Evolutionary conservation across 2,113 vertebrate genomes (phyloP).

Genomic region (Gracilinanus agilis): DNA sequence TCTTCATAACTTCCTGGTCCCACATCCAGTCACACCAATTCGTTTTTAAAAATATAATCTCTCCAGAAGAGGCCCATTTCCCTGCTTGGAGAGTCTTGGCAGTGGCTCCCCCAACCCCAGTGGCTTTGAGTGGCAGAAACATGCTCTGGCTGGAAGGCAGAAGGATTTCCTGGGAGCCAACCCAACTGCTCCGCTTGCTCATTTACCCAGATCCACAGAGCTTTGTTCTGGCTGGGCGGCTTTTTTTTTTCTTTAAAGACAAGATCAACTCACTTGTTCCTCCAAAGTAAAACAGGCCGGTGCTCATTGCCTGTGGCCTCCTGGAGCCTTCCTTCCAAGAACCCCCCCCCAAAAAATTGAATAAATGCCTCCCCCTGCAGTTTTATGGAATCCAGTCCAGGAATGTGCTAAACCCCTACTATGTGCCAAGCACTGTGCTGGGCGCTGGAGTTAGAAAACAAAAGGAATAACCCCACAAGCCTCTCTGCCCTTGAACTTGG

Average conservation of each 20-base stretch:
- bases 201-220: not conserved
- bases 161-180: slow-evolving; percentile 24
- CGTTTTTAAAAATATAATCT: slow-evolving; percentile 33
- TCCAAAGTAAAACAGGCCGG: not conserved
- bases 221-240: not conserved
- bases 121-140: slow-evolving; percentile 71
- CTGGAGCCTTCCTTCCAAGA: not conserved
- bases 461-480: not conserved
- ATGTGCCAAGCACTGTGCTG: not conserved
- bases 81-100: slow-evolving; percentile 55
- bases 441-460: not conserved
- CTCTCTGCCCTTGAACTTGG: not conserved
- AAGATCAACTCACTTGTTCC: not conserved
- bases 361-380: not conserved
- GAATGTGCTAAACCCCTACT: not conserved
- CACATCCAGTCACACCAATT: slow-evolving; percentile 45
- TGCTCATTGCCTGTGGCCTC: not conserved
- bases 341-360: too few relatives aligned
- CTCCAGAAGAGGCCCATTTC: slow-evolving; percentile 17
- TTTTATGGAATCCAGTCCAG: not conserved
- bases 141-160: slow-evolving; percentile 35
- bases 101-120: slow-evolving; percentile 46
- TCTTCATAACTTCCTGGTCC: not conserved
- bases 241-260: not conserved
- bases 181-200: slow-evolving; percentile 44